Conservation (phyloP, 23 tunicate genomes). For the Halocynthia aurantium region DNA sequence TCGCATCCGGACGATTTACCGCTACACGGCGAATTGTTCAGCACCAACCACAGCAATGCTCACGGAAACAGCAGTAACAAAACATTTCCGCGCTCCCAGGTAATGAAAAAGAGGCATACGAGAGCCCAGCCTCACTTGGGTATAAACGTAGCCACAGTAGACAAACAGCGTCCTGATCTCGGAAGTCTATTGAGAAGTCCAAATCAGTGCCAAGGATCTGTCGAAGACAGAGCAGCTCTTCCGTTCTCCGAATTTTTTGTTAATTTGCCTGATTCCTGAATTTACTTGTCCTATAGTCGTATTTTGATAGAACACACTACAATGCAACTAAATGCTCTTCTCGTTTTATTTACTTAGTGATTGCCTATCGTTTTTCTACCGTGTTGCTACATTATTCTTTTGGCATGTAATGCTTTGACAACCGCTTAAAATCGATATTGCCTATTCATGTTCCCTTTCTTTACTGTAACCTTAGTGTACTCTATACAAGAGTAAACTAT, state of each 20-base stretch:
- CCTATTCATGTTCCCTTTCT: no score
- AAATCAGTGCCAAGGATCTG: not conserved
- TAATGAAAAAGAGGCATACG: slow-evolving; percentile 47
- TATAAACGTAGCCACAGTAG: slow-evolving; percentile 27
- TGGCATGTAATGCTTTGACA: no score
- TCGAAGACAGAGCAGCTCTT: slow-evolving; percentile 20
- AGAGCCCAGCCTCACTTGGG: slow-evolving; percentile 82
- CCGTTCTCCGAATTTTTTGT: slow-evolving; percentile 85
- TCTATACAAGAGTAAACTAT: no score
- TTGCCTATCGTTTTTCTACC: no score
- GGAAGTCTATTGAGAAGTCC: slow-evolving; percentile 20
- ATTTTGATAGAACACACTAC: no score
- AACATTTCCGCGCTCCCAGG: slow-evolving; percentile 61
- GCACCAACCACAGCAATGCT: not conserved
- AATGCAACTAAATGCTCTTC: no score
- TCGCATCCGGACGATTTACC: not conserved
- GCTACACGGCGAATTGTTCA: not conserved
- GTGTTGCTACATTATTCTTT: no score
- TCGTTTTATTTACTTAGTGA: no score
- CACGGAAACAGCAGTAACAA: slow-evolving; percentile 28
- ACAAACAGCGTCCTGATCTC: slow-evolving; percentile 69
- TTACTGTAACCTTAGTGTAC: no score
- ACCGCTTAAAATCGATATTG: no score
- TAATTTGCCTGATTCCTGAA: slow-evolving; percentile 47
- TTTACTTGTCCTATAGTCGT: not conserved